Evolutionary conservation across 2,797 vertebrate genomes (phyloP).

Genomic region (Dryobates pubescens): DNA sequence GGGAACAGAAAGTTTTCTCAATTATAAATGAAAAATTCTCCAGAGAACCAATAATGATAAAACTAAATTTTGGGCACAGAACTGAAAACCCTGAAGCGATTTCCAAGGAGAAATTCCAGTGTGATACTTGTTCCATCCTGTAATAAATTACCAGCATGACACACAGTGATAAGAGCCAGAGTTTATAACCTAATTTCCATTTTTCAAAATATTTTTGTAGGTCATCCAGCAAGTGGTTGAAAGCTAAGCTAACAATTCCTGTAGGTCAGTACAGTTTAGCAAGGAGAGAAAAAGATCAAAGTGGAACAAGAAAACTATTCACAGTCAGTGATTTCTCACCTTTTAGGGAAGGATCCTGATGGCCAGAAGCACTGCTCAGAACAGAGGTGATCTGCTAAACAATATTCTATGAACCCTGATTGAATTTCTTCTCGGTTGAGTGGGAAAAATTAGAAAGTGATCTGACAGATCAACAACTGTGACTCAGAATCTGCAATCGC

Average conservation of each 20-base stretch:
- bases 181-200: conserved; percentile 51
- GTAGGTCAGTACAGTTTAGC: neutral
- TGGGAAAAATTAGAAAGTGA: neutral
- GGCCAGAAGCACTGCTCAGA: neutral
- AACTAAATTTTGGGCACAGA: neutral
- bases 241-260: neutral
- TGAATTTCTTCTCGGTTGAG: neutral
- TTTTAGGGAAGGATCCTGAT: neutral
- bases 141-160: conserved; percentile 23
- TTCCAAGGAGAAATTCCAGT: conserved; percentile 27
- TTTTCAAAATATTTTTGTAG: conserved; percentile 34
- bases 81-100: neutral
- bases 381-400: neutral
- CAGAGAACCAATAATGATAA: neutral
- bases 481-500: neutral
- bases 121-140: neutral
- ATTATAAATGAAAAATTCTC: conserved; percentile 21
- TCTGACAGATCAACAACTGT: neutral
- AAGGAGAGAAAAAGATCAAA: neutral
- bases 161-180: conserved; percentile 9
- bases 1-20: neutral
- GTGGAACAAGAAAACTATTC: neutral
- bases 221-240: conserved; percentile 29
- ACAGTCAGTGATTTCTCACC: neutral
- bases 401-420: neutral